Evolutionary conservation across 2,797 vertebrate genomes (phyloP).

Genomic region (Sebastes alutus): DNA sequence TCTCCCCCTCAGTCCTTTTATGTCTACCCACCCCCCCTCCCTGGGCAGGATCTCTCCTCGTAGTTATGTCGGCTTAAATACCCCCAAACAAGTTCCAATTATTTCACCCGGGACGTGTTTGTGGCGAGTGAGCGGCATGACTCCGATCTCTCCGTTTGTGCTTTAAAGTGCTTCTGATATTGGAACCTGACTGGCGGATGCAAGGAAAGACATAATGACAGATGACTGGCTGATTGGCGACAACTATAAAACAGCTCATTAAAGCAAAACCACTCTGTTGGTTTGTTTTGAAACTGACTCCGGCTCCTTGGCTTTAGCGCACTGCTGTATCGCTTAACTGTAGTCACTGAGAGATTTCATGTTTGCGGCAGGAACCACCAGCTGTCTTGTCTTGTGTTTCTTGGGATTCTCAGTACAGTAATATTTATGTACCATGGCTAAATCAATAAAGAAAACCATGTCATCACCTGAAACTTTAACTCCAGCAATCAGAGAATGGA

Average conservation of each 20-base stretch:
- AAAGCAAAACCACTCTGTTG: slow-evolving; percentile 33
- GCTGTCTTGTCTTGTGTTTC: slow-evolving; percentile 10
- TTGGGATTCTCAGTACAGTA: not conserved
- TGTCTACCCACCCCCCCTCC: slow-evolving; percentile 68
- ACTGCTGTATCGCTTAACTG: slow-evolving; percentile 24
- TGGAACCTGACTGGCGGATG: slow-evolving; percentile 71
- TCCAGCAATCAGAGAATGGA: not conserved
- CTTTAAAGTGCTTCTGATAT: slow-evolving; percentile 67
- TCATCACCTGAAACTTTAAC: not conserved
- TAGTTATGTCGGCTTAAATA: slow-evolving; percentile 77
- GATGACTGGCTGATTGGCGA: slow-evolving; percentile 67
- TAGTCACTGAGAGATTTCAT: slow-evolving; percentile 3
- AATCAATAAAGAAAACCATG: not conserved
- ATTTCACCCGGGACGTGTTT: slow-evolving; percentile 61
- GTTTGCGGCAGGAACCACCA: slow-evolving; percentile 28
- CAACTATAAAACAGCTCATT: slow-evolving; percentile 56
- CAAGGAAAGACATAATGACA: slow-evolving; percentile 62
- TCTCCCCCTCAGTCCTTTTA: slow-evolving; percentile 81
- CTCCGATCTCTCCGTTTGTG: slow-evolving; percentile 46
- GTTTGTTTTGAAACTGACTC: slow-evolving; percentile 45
- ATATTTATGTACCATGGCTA: not conserved
- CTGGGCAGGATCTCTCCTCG: slow-evolving; percentile 63
- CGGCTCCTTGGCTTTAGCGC: not conserved
- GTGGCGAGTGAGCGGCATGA: slow-evolving; percentile 46
- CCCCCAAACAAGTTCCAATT: slow-evolving; percentile 68